phyloP scores from a whole-genome alignment of 2,888 invertebrate genomes.

The Pristionchus entomophagus region DNA sequence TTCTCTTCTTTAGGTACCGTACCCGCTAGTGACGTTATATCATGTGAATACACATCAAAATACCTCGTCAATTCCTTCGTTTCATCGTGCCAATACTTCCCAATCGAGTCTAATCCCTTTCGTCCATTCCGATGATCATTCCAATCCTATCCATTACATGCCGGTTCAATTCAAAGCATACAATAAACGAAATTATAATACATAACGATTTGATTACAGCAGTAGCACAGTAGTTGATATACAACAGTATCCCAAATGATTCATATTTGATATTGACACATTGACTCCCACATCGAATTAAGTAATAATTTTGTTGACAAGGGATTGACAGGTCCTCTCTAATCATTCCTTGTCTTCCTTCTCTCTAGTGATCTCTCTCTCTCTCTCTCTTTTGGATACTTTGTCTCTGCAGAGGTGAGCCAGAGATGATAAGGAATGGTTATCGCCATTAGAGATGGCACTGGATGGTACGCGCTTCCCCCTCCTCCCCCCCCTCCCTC shows the following conservation, averaged over 20 bases:
- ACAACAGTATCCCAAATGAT: not conserved
- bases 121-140: slow-evolving; percentile 14
- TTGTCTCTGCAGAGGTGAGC: slow-evolving; percentile 29
- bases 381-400: slow-evolving; percentile 8
- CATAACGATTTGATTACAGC: not conserved
- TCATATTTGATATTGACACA: not conserved
- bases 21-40: not conserved
- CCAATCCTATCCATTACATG: slow-evolving; percentile 2
- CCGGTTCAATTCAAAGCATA: slow-evolving; percentile 22
- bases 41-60: not conserved
- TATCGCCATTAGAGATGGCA: not conserved
- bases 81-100: not conserved
- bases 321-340: not conserved
- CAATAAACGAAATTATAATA: slow-evolving; percentile 1
- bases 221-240: not conserved
- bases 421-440: not conserved
- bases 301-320: slow-evolving; percentile 9
- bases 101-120: slow-evolving; percentile 22
- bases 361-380: not conserved
- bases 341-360: not conserved
- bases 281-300: slow-evolving; percentile 21
- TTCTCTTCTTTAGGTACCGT: not conserved
- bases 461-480: slow-evolving; percentile 19
- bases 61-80: not conserved
- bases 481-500: not conserved